phyloP scores from a whole-genome alignment of 1,140 invertebrate species.

The Rhysida immarginata region DNA sequence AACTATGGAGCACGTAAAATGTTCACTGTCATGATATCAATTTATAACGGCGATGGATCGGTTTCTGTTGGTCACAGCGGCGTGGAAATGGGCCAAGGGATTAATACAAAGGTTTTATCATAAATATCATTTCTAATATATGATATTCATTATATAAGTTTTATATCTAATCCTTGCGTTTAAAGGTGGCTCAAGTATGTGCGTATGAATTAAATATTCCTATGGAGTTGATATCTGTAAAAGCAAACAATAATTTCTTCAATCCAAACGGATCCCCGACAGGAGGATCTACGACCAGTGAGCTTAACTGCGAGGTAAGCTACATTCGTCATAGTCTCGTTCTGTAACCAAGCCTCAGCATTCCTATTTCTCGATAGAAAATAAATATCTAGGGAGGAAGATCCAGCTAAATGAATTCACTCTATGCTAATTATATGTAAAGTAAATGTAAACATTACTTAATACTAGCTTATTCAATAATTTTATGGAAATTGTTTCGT shows the following conservation, averaged over 20 bases:
- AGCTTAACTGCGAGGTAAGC: neutral
- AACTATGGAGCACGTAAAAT: slow-evolving; percentile 20
- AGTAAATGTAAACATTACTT: too few species aligned
- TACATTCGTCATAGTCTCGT: too few species aligned
- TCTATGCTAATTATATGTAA: too few species aligned
- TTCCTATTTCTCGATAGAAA: too few species aligned
- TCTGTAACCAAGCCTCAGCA: too few species aligned
- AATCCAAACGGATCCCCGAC: neutral
- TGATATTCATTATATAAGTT: too few species aligned
- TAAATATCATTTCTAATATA: too few species aligned
- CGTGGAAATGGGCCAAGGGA: slow-evolving; percentile 52
- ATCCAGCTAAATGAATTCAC: too few species aligned
- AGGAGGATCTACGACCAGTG: neutral
- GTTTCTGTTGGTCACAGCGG: slow-evolving; percentile 46
- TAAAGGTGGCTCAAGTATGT: slow-evolving; percentile 29
- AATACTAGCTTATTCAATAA: too few species aligned
- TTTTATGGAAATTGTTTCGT: too few species aligned
- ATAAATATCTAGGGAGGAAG: too few species aligned
- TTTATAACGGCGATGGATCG: slow-evolving; percentile 43
- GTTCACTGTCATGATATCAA: slow-evolving; percentile 34
- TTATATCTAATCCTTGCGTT: too few species aligned
- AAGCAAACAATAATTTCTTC: slow-evolving; percentile 20
- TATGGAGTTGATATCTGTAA: slow-evolving; percentile 23
- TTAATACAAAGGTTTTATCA: slow-evolving; percentile 46
- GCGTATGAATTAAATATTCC: slow-evolving; percentile 28